Percentiles rank a stretch among this genome's conserved stretches.
These are phyloP conservation scores for Achlya flavicornis DNA, from an alignment of 2,888 invertebrate species.

Conservation along the genomic window DNA sequence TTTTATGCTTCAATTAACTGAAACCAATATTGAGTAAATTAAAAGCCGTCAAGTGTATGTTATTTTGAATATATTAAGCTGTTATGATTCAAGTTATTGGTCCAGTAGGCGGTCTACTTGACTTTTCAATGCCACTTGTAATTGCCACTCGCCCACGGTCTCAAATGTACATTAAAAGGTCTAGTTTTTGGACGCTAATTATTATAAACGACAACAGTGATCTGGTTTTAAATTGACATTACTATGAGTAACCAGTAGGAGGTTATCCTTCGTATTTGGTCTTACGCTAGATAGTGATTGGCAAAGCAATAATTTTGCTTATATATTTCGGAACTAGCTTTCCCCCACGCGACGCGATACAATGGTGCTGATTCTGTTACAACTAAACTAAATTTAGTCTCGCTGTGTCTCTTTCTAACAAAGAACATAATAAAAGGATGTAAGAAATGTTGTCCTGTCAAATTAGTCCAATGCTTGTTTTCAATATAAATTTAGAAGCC, in stretches of 20 bases:
- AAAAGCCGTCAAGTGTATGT: background rate
- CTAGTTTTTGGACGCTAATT: constrained; percentile 20
- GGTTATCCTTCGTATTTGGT: background rate
- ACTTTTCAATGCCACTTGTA: constrained; percentile 36
- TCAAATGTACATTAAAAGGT: constrained; percentile 16
- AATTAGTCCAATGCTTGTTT: too few relatives aligned
- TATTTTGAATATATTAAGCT: constrained; percentile 14
- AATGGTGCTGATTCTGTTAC: too few relatives aligned
- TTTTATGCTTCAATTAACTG: background rate
- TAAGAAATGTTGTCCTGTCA: too few relatives aligned
- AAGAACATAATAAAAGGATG: too few relatives aligned
- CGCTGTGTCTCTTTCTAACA: too few relatives aligned
- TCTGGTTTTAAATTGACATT: constrained; percentile 4
- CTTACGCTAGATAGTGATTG: too few relatives aligned
- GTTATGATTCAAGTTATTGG: constrained; percentile 22
- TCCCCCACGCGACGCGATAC: too few relatives aligned
- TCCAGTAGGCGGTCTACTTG: constrained; percentile 34
- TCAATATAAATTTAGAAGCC: too few relatives aligned
- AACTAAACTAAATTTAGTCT: too few relatives aligned
- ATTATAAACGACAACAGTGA: constrained; percentile 11
- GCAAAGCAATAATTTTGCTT: too few relatives aligned
- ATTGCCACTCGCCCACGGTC: constrained; percentile 26
- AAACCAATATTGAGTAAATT: constrained; percentile 1
- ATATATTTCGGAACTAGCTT: too few relatives aligned
- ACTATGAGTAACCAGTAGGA: background rate